Evolutionary conservation across 2,113 vertebrate genomes (phyloP), one percentile per base, ranked within the genome.

Genomic region (Clupea harengus): DNA sequence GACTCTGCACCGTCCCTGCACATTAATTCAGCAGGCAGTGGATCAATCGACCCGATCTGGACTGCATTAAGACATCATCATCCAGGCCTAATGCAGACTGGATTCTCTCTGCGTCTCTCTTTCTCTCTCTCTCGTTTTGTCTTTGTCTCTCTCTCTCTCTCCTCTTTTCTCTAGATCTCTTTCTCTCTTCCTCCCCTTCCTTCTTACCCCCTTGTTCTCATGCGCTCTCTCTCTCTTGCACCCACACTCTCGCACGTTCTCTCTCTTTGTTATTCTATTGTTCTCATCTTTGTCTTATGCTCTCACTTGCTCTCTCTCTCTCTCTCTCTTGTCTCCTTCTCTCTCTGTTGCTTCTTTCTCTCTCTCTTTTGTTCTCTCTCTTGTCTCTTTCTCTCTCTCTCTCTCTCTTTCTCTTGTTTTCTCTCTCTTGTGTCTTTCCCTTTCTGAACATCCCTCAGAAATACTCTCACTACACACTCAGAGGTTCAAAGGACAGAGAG

Each of bases 51-150:
- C 44, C 57, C 83, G 32, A 83, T 84, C 85, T 84, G 87, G 81
- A 60, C 85, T 83, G 83, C 83, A 87, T 87, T 89, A 89, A 83
- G 86, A 83, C 89, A 85, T 88, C 87, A 86, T 78, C 86, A 80
- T 18, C 81, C 50, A 47, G 47, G 67, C 60, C 50, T 85, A 52
- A 81, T 82, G 50, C 57, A 85, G 4, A 46, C 54, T 81, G 81
- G 78, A 80, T 47, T 89, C 52, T 54, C 72, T 81, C 54, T 45
- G 47, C 45, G 52, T 83, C 45, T 88, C 75, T 81, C 60, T 52
- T 46, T 89, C 45, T 64, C 18, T 20, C 32, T 64, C 82, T 45
- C 32, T 54, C 20, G 10, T 20, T n/a, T 22, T 47, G 18, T 45
- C 22, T 45, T n/a, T 60, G 5, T 60, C 8, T 64, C 64, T 72